Conservation (phyloP, 2,888 invertebrate species). For the Deroplatys truncata region DNA sequence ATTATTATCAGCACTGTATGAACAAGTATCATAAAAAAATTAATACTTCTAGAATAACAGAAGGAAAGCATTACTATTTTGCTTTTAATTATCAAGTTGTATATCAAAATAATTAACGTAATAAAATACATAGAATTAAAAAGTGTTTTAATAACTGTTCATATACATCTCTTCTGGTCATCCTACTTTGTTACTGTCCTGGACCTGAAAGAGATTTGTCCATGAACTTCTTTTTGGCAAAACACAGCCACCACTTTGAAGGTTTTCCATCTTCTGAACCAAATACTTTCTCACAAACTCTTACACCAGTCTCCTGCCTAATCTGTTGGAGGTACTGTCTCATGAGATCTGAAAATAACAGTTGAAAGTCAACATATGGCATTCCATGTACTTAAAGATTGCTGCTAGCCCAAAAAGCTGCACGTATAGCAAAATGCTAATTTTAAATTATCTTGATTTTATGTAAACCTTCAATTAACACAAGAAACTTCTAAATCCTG, state of each 20-base stretch:
- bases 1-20: background rate
- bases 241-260: slow-evolving; percentile 99
- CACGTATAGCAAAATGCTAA: no score
- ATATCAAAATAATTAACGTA: background rate
- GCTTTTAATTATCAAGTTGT: background rate
- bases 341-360: slow-evolving; percentile 66
- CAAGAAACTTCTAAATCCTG: no score
- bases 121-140: no score
- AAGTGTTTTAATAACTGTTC: no score
- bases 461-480: no score
- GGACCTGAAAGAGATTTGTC: slow-evolving; percentile 93
- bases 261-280: slow-evolving; percentile 88
- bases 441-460: no score
- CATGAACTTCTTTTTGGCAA: slow-evolving; percentile 99
- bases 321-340: slow-evolving; percentile 90
- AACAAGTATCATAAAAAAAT: background rate
- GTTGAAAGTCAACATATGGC: no score
- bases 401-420: no score
- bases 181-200: slow-evolving; percentile 45
- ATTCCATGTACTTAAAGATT: no score
- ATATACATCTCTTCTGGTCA: background rate
- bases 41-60: background rate
- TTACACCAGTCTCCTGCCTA: slow-evolving; percentile 88
- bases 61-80: background rate
- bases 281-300: slow-evolving; percentile 91